These are phyloP conservation scores for Enteromius fasciolatus DNA, from an alignment of 2,797 vertebrate genomes.

Conservation along the genomic window DNA sequence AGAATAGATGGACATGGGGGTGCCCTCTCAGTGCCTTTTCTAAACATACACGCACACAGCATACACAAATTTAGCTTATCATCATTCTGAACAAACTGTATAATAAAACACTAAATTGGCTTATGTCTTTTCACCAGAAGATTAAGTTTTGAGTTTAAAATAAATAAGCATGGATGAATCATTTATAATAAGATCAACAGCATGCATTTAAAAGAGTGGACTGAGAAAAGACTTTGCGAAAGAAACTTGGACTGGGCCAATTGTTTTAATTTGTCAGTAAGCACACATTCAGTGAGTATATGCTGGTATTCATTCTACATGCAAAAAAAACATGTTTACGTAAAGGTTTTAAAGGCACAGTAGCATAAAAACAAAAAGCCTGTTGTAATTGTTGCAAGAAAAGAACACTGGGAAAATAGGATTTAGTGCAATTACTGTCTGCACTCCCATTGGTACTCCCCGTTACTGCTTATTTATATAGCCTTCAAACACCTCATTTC, in stretches of 20 bases:
- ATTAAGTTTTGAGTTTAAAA: no score
- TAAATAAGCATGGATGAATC: background rate
- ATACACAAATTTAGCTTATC: background rate
- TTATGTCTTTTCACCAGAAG: no score
- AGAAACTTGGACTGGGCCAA: background rate
- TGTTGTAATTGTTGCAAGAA: background rate
- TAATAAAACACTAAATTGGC: background rate
- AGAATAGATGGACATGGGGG: conserved; percentile 59
- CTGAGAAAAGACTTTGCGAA: background rate
- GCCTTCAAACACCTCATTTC: background rate
- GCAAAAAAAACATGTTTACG: background rate
- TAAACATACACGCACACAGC: background rate
- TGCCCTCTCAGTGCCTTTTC: conserved; percentile 35
- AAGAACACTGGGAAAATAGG: background rate
- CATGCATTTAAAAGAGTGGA: background rate
- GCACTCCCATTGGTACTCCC: background rate
- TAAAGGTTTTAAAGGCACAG: background rate
- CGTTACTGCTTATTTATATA: conserved; percentile 1
- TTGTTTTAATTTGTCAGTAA: background rate
- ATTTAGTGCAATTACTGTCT: background rate
- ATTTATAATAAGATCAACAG: background rate
- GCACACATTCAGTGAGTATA: background rate
- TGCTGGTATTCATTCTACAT: background rate
- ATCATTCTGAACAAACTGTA: background rate
- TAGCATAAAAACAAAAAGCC: background rate